These are phyloP conservation scores for Caenorhabditis inopinata DNA, from an alignment of 1,140 invertebrate species.

Conservation along the genomic window DNA sequence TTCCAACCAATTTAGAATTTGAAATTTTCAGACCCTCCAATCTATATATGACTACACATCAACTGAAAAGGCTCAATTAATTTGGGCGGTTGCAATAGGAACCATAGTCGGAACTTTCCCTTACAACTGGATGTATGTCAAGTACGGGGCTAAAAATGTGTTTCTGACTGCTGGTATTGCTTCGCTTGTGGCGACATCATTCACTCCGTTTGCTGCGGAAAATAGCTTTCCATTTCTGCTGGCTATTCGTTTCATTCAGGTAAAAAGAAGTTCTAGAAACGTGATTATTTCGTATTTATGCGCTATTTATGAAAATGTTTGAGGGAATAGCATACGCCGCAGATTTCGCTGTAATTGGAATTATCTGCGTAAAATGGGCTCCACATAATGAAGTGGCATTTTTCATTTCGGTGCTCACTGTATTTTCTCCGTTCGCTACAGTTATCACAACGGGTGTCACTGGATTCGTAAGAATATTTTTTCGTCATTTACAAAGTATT, in stretches of 20 bases:
- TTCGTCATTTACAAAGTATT: not conserved
- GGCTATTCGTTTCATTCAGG: conserved; percentile 37
- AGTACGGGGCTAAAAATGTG: conserved; percentile 38
- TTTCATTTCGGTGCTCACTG: conserved; percentile 35
- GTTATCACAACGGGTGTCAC: conserved; percentile 26
- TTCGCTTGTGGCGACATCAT: conserved; percentile 12
- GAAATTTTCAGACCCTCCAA: conserved; percentile 18
- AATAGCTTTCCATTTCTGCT: not conserved
- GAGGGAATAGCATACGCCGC: conserved; percentile 44
- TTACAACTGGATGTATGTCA: conserved; percentile 37
- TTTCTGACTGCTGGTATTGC: conserved; percentile 38
- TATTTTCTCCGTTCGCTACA: conserved; percentile 25
- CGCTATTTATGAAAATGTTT: not conserved
- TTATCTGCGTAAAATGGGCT: conserved; percentile 42
- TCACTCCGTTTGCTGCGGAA: conserved; percentile 17
- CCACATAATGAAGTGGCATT: conserved; percentile 41
- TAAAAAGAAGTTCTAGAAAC: too few species aligned
- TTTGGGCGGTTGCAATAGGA: conserved; percentile 38
- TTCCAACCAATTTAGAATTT: too few species aligned
- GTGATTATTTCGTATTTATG: too few species aligned
- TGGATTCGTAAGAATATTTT: conserved; percentile 10
- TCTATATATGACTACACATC: conserved; percentile 24
- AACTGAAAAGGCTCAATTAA: conserved; percentile 10
- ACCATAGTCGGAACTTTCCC: conserved; percentile 40
- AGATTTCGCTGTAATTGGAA: conserved; percentile 43